Evolutionary conservation across 2,888 invertebrate species (phyloP).

Genomic region (Serripes groenlandicus): DNA sequence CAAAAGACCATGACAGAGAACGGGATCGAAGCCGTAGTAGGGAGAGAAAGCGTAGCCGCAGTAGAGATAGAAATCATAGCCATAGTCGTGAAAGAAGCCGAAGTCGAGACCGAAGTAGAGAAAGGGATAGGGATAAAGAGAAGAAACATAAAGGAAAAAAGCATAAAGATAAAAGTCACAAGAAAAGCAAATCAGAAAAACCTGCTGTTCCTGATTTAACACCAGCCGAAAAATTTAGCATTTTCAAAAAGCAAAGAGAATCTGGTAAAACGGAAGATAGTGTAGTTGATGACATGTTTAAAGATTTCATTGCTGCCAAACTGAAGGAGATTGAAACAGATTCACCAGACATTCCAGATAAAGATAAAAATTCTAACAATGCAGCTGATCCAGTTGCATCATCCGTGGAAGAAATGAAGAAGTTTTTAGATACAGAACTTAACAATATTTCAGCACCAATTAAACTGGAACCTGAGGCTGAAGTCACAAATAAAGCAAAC

Average conservation of each 20-base stretch:
- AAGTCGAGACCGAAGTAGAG: not conserved
- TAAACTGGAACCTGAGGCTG: not conserved
- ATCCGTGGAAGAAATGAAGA: conserved; percentile 78
- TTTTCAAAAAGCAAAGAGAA: conserved; percentile 63
- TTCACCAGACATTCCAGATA: conserved; percentile 28
- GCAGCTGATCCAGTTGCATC: conserved; percentile 71
- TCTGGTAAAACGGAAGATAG: conserved; percentile 51
- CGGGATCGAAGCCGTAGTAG: not conserved
- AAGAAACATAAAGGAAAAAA: not conserved
- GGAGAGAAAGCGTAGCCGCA: not conserved
- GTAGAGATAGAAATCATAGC: not conserved
- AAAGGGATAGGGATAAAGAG: not conserved
- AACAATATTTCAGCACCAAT: conserved; percentile 51
- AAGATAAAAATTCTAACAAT: conserved; percentile 30
- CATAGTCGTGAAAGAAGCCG: not conserved
- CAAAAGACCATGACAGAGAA: not conserved
- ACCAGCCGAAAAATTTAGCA: conserved; percentile 62
- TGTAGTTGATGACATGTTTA: conserved; percentile 80
- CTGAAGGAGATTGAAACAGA: conserved; percentile 69
- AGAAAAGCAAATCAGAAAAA: conserved; percentile 18
- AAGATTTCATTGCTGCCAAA: conserved; percentile 78
- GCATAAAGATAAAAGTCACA: conserved; percentile 11
- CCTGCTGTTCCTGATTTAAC: conserved; percentile 38
- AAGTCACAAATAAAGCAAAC: not conserved
- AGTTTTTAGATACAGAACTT: conserved; percentile 77